Percentiles rank a stretch among this genome's conserved stretches.
phyloP scores from a whole-genome alignment of 2,888 invertebrate genomes.

The Abscondita cerata region DNA sequence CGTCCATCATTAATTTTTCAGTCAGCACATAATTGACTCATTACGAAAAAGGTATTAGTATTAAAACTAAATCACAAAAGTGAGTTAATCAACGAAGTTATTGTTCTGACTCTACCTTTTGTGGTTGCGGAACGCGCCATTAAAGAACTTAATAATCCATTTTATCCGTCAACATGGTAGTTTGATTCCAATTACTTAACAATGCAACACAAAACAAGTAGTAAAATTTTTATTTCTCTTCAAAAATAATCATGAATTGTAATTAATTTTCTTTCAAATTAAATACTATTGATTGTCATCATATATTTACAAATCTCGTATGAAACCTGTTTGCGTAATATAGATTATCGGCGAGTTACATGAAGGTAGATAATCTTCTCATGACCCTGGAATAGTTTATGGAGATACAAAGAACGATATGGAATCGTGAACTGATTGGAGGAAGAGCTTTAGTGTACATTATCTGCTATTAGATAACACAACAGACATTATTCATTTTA shows the following conservation, averaged over 20 bases:
- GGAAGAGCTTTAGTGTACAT: not conserved
- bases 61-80: too few relatives aligned
- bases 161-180: conserved; percentile 17
- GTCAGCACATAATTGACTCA: too few relatives aligned
- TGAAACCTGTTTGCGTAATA: conserved; percentile 45
- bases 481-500: too few relatives aligned
- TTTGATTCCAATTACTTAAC: conserved; percentile 12
- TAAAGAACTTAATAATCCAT: conserved; percentile 27
- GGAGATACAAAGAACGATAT: conserved; percentile 3
- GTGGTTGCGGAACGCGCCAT: conserved; percentile 18
- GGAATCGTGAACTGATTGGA: not conserved
- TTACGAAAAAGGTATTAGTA: too few relatives aligned
- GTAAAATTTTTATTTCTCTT: not conserved
- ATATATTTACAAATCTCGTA: conserved; percentile 12
- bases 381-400: conserved; percentile 41
- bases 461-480: too few relatives aligned
- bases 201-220: conserved; percentile 8
- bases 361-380: conserved; percentile 44
- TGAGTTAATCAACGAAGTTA: too few relatives aligned
- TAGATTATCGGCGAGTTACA: conserved; percentile 43
- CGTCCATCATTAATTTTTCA: too few relatives aligned
- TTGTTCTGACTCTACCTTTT: not conserved
- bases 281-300: too few relatives aligned
- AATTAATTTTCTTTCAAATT: too few relatives aligned
- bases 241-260: too few relatives aligned